A percentile compares a stretch with the other conserved stretches of the same genome.
These are phyloP conservation scores for Felis chaus DNA, from an alignment of 2,113 vertebrate genomes.

Conservation along the genomic window DNA sequence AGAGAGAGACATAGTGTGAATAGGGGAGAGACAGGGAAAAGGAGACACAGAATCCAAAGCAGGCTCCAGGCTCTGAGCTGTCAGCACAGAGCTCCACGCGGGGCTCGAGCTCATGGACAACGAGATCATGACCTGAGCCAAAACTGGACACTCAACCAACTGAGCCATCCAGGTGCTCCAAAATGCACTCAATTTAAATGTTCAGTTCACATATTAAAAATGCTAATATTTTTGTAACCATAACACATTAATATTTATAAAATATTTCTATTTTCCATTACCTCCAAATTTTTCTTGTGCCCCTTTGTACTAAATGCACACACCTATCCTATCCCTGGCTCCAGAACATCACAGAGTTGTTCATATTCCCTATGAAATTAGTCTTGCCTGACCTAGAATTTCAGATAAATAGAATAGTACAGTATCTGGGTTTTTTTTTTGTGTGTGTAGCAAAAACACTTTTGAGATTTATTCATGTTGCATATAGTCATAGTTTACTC, in stretches of 20 bases:
- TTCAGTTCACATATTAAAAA: not conserved
- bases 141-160: no score
- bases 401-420: not conserved
- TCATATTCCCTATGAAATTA: not conserved
- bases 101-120: no score
- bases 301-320: not conserved
- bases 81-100: no score
- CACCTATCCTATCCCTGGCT: not conserved
- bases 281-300: not conserved
- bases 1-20: no score
- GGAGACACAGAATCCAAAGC: no score
- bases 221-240: not conserved
- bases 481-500: not conserved
- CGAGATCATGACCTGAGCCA: no score
- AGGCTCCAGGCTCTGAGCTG: no score
- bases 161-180: no score
- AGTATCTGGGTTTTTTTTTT: not conserved
- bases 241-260: not conserved
- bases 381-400: not conserved
- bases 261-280: not conserved
- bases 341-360: not conserved
- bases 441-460: not conserved
- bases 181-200: not conserved
- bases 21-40: no score
- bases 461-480: not conserved